A percentile compares a stretch with the other conserved stretches of the same genome.
These are phyloP conservation scores for Carettochelys insculpta DNA, from an alignment of 2,113 vertebrate species.

Conservation along the genomic window DNA sequence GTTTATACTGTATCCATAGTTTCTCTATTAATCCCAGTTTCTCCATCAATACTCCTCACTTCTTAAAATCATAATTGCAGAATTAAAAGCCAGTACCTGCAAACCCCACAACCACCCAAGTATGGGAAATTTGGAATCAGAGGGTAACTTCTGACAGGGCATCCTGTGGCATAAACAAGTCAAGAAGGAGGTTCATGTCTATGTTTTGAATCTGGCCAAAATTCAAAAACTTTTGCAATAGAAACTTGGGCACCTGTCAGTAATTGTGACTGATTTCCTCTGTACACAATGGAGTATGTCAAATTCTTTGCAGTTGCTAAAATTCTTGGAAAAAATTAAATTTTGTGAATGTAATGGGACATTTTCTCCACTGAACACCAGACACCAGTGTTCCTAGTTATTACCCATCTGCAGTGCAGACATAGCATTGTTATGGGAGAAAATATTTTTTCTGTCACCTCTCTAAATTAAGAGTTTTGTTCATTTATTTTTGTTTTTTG, in stretches of 20 bases:
- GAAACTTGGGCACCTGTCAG: conserved; percentile 49
- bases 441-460: conserved; percentile 51
- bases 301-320: conserved; percentile 59
- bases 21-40: conserved; percentile 7
- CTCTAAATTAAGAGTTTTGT: conserved; percentile 7
- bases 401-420: not conserved
- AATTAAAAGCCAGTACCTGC: not conserved
- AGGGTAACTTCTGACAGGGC: conserved; percentile 41
- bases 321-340: conserved; percentile 64
- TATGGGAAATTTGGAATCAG: not conserved
- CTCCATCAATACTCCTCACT: not conserved
- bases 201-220: conserved; percentile 47
- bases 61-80: not conserved
- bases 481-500: too few species aligned
- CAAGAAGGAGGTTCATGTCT: conserved; percentile 39
- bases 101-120: not conserved
- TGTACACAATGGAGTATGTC: conserved; percentile 48
- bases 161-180: not conserved
- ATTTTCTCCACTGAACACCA: conserved; percentile 43
- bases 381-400: not conserved
- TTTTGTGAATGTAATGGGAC: conserved; percentile 34
- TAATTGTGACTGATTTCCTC: conserved; percentile 49
- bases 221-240: conserved; percentile 55
- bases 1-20: not conserved
- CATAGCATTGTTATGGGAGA: conserved; percentile 37